phyloP scores from a whole-genome alignment of 2,113 vertebrate species.

The Phrynosoma platyrhinos region DNA sequence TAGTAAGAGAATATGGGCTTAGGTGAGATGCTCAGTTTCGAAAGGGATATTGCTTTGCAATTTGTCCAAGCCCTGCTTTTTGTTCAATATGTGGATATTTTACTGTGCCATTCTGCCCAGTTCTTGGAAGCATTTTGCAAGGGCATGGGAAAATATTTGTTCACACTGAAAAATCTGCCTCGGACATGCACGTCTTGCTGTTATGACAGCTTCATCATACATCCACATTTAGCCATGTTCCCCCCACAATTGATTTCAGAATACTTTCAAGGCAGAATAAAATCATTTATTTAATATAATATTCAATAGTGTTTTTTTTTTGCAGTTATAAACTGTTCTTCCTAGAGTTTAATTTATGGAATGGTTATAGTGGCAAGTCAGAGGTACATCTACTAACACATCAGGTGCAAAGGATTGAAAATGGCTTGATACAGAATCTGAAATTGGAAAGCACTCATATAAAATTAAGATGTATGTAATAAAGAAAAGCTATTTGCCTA shows the following conservation, averaged over 20 bases:
- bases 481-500: slow-evolving; percentile 46
- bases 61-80: neutral
- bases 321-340: rapidly evolving
- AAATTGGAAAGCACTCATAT: slow-evolving; percentile 53
- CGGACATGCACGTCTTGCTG: neutral
- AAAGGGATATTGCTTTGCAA: neutral
- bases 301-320: slow-evolving; percentile 4
- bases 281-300: neutral
- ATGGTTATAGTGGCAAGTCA: slow-evolving; percentile 14
- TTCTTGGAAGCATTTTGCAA: neutral
- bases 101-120: neutral
- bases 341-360: neutral
- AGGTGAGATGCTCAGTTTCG: neutral
- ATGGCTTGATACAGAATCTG: slow-evolving; percentile 18
- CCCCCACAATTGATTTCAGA: neutral
- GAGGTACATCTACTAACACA: slow-evolving; percentile 24
- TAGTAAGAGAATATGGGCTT: neutral
- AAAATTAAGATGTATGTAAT: slow-evolving; percentile 35
- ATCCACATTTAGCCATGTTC: neutral
- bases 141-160: neutral
- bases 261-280: neutral
- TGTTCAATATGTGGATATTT: neutral
- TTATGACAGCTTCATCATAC: neutral
- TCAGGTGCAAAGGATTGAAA: neutral
- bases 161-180: neutral